phyloP scores from a whole-genome alignment of 2,113 vertebrate genomes.

The Plotosus lineatus region DNA sequence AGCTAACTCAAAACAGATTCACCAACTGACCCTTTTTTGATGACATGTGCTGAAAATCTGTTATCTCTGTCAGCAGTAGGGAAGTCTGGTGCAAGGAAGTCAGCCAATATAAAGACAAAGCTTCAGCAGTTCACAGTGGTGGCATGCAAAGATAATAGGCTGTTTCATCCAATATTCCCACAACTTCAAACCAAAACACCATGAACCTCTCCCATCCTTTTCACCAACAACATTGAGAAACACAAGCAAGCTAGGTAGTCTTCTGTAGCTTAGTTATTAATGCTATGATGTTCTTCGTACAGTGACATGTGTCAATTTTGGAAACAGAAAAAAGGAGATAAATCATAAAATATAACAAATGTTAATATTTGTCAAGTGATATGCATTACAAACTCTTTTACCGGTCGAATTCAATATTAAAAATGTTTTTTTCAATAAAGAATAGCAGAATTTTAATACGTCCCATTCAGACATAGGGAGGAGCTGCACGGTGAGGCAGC shows the following conservation, averaged over 20 bases:
- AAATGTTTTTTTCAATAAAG: too few species aligned
- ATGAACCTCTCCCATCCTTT: background rate
- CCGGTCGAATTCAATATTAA: too few species aligned
- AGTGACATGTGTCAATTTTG: too few species aligned
- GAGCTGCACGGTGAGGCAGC: too few species aligned
- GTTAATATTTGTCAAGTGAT: too few species aligned
- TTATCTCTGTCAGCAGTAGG: slow-evolving; percentile 41
- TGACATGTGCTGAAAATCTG: slow-evolving; percentile 23
- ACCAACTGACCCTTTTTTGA: background rate
- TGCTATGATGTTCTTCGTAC: background rate
- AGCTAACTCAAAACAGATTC: slow-evolving; percentile 29
- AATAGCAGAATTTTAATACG: too few species aligned
- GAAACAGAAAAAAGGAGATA: too few species aligned
- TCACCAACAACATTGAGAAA: background rate
- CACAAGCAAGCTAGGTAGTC: background rate
- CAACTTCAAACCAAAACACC: slow-evolving; percentile 22
- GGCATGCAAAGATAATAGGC: background rate
- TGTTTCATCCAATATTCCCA: background rate
- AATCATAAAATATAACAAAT: too few species aligned
- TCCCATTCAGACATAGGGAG: too few species aligned
- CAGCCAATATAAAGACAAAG: slow-evolving; percentile 29
- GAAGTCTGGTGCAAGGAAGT: slow-evolving; percentile 19
- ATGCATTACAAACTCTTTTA: too few species aligned
- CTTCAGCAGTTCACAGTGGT: slow-evolving; percentile 27
- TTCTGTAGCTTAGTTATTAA: background rate